A percentile compares a stretch with the other conserved stretches of the same genome.
These are phyloP conservation scores for Ostrea denselamellosa DNA, from an alignment of 1,140 invertebrate genomes.

Conservation along the genomic window DNA sequence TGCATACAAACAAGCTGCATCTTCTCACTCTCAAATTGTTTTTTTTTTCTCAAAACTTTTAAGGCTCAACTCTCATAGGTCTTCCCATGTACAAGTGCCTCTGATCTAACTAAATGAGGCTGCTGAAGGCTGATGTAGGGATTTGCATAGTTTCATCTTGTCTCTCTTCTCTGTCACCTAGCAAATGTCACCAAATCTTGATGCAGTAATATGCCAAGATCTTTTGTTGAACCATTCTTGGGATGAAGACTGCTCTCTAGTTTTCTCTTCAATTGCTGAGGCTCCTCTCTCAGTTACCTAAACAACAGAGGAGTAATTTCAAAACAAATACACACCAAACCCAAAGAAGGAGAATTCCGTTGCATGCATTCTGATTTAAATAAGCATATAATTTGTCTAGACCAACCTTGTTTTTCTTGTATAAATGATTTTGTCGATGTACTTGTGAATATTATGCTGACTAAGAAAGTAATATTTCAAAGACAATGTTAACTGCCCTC, in stretches of 20 bases:
- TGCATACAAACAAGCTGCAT: not conserved
- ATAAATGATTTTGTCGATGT: too few species aligned
- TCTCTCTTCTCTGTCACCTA: not conserved
- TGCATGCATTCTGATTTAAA: too few species aligned
- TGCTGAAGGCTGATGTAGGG: not conserved
- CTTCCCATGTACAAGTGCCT: too few species aligned
- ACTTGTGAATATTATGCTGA: too few species aligned
- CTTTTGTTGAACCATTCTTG: not conserved
- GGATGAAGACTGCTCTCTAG: not conserved
- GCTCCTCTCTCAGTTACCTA: not conserved
- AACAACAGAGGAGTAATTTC: not conserved
- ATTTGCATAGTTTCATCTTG: not conserved
- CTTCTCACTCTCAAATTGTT: not conserved
- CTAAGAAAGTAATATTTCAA: too few species aligned
- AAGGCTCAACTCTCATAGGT: too few species aligned
- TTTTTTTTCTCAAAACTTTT: too few species aligned
- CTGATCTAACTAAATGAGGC: not conserved
- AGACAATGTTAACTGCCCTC: too few species aligned
- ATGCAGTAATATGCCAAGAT: not conserved
- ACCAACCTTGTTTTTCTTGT: too few species aligned
- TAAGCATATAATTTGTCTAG: too few species aligned
- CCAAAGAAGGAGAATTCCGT: too few species aligned
- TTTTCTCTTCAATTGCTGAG: not conserved
- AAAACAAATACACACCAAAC: not conserved
- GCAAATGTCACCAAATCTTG: not conserved